Base-by-base conservation (phyloP, 2,888 invertebrate species). In the Phortica okadai region DNA sequence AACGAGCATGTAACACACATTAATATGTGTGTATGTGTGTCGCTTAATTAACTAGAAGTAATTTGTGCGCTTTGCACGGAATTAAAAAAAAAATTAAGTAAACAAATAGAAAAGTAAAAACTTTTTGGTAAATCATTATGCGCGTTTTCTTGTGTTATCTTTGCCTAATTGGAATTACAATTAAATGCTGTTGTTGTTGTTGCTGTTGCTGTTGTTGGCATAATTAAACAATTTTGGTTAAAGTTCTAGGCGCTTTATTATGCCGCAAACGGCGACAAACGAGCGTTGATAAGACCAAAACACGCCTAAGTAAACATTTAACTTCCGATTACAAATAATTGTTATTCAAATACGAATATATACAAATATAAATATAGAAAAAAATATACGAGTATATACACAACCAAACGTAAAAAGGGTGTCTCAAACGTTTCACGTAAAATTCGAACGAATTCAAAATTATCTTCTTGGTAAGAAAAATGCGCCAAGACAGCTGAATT, bases 221-320 rank as follows among this genome's bases (percentile, higher is more conserved):
- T 88, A 87, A 89, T 85, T 88, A 87, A 89, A 87, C 88, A 87
- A 82, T 87, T 85, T 84, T 81, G 79, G 80, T 86, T 86, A 84
- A 86, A 80, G 75, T 79, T 78, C 77, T 78, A 78, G 81, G 82
- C 84, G 84, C 11, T 74, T 74, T 16, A 14, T 70, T 33, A 7
- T 72, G 54, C n/a, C 58, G 73, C 58, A 69, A 58, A 75, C 42
- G 14, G 42, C 42, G 41, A 73, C 73, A 56, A 42, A 59, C 62
- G 16, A 56, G 42, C 79, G 80, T 54, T 74, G 78, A 77, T 80
- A 81, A 82, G 79, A 73, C 74, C 70, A 83, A 82, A 83, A 84
- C 80, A 84, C 82, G 86, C 89, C 86, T 84, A 88, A 89, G 82
- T 84, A 84, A 90, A 90, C 86, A 89, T 84, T 85, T 83, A 83